These are phyloP conservation scores for Trichonephila clavipes DNA, from an alignment of 1,140 invertebrate species.

Conservation along the genomic window DNA sequence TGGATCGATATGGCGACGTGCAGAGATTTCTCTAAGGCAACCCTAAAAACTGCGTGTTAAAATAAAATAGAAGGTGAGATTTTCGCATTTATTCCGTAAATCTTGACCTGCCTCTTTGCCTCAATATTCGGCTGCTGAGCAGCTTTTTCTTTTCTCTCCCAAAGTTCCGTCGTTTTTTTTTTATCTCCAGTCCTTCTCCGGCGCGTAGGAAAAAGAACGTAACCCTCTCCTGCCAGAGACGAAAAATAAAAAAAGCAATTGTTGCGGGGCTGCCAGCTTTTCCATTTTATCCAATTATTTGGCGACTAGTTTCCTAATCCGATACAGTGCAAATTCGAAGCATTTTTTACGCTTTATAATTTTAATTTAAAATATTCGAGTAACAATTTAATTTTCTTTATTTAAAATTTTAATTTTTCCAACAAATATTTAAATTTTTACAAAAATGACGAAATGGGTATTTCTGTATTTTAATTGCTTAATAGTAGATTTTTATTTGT, in stretches of 20 bases:
- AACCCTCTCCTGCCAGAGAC: slow-evolving; percentile 73
- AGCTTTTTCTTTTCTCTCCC: not conserved
- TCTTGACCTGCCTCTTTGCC: slow-evolving; percentile 40
- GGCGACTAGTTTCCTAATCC: not conserved
- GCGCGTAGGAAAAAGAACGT: slow-evolving; percentile 27
- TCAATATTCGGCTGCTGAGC: not conserved
- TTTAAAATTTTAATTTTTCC: no score
- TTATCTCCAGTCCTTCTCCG: not conserved
- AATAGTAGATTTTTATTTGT: no score
- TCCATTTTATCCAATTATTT: not conserved
- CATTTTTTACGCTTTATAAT: no score
- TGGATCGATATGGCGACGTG: slow-evolving; percentile 22
- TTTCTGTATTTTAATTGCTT: no score
- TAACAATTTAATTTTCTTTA: no score
- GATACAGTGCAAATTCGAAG: no score
- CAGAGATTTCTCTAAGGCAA: not conserved
- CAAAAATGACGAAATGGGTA: no score
- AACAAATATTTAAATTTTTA: no score
- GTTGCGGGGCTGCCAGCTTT: not conserved
- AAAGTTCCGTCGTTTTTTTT: not conserved
- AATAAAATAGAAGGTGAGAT: slow-evolving; percentile 70
- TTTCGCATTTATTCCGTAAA: slow-evolving; percentile 66
- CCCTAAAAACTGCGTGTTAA: slow-evolving; percentile 63
- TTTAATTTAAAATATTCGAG: no score
- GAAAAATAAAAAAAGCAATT: slow-evolving; percentile 29